phyloP scores from a whole-genome alignment of 2,797 vertebrate genomes.

The Chrosomus eos region DNA sequence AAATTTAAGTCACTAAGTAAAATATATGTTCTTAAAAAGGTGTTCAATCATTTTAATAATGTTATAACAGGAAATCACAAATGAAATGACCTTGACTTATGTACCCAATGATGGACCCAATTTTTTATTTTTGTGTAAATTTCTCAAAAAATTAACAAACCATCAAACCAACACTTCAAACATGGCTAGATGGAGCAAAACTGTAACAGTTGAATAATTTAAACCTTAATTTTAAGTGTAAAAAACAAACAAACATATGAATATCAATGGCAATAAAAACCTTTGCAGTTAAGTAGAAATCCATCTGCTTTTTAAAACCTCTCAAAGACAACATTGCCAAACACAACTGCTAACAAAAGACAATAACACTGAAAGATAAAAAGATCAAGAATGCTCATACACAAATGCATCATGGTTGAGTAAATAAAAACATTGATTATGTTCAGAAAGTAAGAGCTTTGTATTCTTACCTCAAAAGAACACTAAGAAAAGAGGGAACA shows the following conservation, averaged over 20 bases:
- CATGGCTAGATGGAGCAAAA: constrained; percentile 25
- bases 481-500: constrained; percentile 2
- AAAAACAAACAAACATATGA: neutral
- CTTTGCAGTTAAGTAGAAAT: neutral
- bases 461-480: constrained; percentile 22
- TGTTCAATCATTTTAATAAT: neutral
- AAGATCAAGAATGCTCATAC: constrained; percentile 20
- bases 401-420: neutral
- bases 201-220: constrained; percentile 11
- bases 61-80: neutral
- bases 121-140: constrained; percentile 14
- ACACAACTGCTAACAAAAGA: constrained; percentile 23
- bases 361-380: constrained; percentile 8
- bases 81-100: neutral
- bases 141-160: constrained; percentile 29
- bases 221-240: constrained; percentile 6
- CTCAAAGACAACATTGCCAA: constrained; percentile 30
- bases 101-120: neutral
- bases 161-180: constrained; percentile 47
- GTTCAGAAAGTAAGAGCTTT: neutral
- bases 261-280: constrained; percentile 3
- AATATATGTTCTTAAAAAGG: neutral
- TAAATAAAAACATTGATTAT: constrained; percentile 13
- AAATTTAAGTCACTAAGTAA: neutral
- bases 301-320: constrained; percentile 23